Base-by-base conservation (phyloP, 2,113 vertebrate genomes). In the Gymnarchus niloticus region DNA sequence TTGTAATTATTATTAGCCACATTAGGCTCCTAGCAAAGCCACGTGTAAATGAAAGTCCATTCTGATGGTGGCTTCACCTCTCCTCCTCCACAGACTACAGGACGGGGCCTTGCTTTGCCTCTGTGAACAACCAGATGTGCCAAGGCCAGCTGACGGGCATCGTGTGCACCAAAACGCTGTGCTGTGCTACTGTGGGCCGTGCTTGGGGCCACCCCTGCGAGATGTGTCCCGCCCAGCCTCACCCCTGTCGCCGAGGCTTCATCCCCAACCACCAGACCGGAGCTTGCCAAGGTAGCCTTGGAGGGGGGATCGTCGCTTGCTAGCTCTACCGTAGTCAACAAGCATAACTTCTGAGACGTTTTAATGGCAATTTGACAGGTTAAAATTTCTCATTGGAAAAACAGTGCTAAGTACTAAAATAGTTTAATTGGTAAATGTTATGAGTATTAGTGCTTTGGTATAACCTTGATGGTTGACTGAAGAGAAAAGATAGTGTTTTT, bases 181-280 rank as follows among this genome's bases (percentile, higher is more conserved):
- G 98, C 93, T 99, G 98, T 59, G 98, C 98, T 49, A 99, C 98
- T 0, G 97, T 99, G 0, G 98, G 98, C 65, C 93, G 98, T 88
- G 98, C 98, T 0, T 99, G 98, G 98, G 98, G 98, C 89, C 98
- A 99, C 90, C 98, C 98, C 41, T 99, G 98, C 37, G 98, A 99
- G 87, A 98, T 99, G 96, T 99, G 98, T 85, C 98, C 98, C 0
- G 97, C 97, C 80, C 98, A 99, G 90, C 98, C 98, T 0, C 96
- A 99, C 88, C 98, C 98, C 83, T 99, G 98, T 89, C 96, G 98
- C 46, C 92, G 98, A 1, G 98, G 98, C 85, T 99, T 99, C 94
- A 99, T 99, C 87, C 98, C 97, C 25, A 99, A 99, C 91, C 96
- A 98, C 86, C 96, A 97, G 84, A 98, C 97, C 0, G 98, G 98